phyloP scores from a whole-genome alignment of 2,113 vertebrate genomes.

The Cervus canadensis region DNA sequence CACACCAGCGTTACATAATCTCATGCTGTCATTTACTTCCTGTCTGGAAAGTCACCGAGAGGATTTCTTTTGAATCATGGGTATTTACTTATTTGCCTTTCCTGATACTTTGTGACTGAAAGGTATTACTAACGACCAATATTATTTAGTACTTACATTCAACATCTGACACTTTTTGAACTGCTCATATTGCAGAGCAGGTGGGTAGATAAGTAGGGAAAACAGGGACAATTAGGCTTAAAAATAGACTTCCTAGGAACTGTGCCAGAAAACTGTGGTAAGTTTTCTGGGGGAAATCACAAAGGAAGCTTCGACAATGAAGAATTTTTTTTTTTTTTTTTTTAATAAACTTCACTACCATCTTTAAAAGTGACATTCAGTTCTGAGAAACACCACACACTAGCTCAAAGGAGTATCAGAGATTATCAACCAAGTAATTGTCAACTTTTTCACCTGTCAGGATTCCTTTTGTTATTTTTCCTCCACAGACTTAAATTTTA shows the following conservation, averaged over 20 bases:
- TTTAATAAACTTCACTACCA: not conserved
- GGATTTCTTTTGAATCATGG: constrained; percentile 24
- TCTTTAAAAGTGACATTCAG: not conserved
- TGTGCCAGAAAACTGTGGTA: not conserved
- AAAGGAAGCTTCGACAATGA: not conserved
- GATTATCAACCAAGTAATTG: not conserved
- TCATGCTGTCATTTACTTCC: not conserved
- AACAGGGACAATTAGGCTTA: not conserved
- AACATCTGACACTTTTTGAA: not conserved
- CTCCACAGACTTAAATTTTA: not conserved
- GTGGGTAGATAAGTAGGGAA: not conserved
- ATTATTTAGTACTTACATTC: not conserved
- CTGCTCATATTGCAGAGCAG: not conserved
- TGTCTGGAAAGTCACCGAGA: constrained; percentile 2
- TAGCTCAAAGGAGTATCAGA: not conserved
- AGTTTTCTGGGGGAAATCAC: not conserved
- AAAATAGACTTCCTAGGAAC: constrained; percentile 26
- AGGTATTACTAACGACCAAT: not conserved
- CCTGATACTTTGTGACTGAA: not conserved
- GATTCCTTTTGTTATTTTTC: constrained; percentile 17
- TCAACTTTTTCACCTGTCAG: not conserved
- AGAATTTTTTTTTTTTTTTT: not conserved
- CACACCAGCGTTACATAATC: not conserved
- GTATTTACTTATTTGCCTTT: constrained; percentile 28
- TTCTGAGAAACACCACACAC: not conserved